Conservation (phyloP, 2,888 invertebrate genomes). For the Blomia tropicalis region DNA sequence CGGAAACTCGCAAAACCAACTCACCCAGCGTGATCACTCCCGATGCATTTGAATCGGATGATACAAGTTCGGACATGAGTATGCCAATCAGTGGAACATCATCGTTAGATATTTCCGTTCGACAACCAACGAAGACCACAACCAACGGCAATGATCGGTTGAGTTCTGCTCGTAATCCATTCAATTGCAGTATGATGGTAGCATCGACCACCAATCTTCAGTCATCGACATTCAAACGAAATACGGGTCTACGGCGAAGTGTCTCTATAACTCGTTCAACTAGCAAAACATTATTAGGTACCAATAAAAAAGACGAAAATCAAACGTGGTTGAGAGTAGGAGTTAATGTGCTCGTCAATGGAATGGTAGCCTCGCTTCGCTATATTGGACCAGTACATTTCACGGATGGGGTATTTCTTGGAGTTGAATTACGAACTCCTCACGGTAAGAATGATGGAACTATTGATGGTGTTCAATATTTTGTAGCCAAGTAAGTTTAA, state of each 20-base stretch:
- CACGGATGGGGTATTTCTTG: constrained; percentile 41
- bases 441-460: constrained; percentile 41
- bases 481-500: constrained; percentile 35
- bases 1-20: neutral
- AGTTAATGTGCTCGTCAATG: constrained; percentile 39
- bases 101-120: constrained; percentile 24
- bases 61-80: constrained; percentile 29
- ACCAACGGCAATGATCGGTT: neutral
- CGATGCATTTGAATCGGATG: constrained; percentile 35
- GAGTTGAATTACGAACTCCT: constrained; percentile 38
- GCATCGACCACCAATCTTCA: neutral
- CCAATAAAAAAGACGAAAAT: neutral
- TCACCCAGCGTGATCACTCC: constrained; percentile 56
- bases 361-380: constrained; percentile 34
- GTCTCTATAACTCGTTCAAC: neutral
- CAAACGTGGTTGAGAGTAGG: constrained; percentile 35
- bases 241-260: constrained; percentile 1
- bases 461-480: constrained; percentile 40
- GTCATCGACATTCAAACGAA: constrained; percentile 17
- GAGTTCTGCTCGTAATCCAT: neutral
- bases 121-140: neutral
- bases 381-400: constrained; percentile 38
- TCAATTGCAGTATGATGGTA: neutral
- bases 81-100: constrained; percentile 28
- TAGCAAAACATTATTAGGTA: neutral